These are phyloP conservation scores for Gallinago jamesoni DNA, from an alignment of 2,113 vertebrate genomes.

Conservation along the genomic window DNA sequence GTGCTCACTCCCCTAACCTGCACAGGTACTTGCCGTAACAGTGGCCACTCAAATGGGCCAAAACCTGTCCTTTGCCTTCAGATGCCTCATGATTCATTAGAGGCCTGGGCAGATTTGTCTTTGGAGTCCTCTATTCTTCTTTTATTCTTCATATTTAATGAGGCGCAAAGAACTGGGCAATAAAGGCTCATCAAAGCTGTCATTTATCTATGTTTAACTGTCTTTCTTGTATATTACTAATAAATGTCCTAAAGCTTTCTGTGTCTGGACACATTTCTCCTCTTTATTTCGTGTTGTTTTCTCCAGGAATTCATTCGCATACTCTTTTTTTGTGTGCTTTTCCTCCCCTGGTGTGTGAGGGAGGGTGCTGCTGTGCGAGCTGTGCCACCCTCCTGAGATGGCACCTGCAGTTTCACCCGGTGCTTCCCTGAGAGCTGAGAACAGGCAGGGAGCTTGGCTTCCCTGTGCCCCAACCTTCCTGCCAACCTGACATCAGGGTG, in stretches of 20 bases:
- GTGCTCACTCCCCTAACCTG: background rate
- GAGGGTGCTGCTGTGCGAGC: background rate
- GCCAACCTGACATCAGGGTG: background rate
- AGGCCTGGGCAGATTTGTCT: background rate
- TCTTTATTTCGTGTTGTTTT: conserved; percentile 14
- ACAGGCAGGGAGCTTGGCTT: fast-evolving
- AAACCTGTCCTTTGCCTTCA: background rate
- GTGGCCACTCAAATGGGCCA: background rate
- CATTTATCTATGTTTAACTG: conserved; percentile 42
- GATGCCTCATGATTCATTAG: background rate
- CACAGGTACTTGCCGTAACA: background rate
- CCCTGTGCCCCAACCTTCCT: background rate
- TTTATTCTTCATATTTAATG: conserved; percentile 67
- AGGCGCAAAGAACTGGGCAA: conserved; percentile 36
- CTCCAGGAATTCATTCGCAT: background rate
- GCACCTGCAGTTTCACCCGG: background rate
- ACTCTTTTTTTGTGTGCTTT: fast-evolving
- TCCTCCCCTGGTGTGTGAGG: background rate
- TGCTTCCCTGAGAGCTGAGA: background rate
- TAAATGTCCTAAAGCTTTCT: background rate
- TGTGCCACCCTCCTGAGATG: background rate
- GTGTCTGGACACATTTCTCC: background rate
- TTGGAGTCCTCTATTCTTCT: conserved; percentile 21
- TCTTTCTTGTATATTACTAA: conserved; percentile 42
- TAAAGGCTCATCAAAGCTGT: conserved; percentile 48